phyloP scores from a whole-genome alignment of 1,140 invertebrate species.

The Sycobia sp. region DNA sequence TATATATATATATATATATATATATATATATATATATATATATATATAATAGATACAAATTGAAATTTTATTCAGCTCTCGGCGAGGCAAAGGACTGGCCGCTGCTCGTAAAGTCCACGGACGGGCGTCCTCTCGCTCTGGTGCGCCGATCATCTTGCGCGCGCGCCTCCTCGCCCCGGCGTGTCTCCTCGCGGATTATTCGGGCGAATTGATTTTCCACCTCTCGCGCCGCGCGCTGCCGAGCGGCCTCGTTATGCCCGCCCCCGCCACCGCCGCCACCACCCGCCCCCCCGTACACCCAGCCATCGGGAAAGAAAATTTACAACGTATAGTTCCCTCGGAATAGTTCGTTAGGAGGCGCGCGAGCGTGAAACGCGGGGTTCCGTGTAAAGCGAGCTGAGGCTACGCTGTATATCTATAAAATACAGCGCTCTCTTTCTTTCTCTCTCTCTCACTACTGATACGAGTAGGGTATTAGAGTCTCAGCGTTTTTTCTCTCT shows the following conservation, averaged over 20 bases:
- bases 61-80: too few species aligned
- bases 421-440: too few species aligned
- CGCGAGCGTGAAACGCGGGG: constrained; percentile 8
- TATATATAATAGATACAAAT: too few species aligned
- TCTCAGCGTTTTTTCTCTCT: neutral
- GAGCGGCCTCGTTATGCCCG: neutral
- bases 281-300: too few species aligned
- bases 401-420: too few species aligned
- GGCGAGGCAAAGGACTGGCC: too few species aligned
- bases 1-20: too few species aligned
- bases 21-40: too few species aligned
- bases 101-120: constrained; percentile 27
- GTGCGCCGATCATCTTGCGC: neutral
- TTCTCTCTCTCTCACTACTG: too few species aligned
- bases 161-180: neutral
- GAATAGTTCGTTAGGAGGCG: constrained; percentile 20
- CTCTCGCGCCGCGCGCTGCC: constrained; percentile 17
- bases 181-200: neutral
- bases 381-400: constrained; percentile 14
- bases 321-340: constrained; percentile 7
- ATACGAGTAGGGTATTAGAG: too few species aligned
- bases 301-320: constrained; percentile 17
- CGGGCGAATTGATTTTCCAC: neutral
- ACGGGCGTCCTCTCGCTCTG: constrained; percentile 3
- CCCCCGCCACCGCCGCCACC: too few species aligned